Conservation (phyloP, 2,888 invertebrate species). For the Orthonevra nobilis region DNA sequence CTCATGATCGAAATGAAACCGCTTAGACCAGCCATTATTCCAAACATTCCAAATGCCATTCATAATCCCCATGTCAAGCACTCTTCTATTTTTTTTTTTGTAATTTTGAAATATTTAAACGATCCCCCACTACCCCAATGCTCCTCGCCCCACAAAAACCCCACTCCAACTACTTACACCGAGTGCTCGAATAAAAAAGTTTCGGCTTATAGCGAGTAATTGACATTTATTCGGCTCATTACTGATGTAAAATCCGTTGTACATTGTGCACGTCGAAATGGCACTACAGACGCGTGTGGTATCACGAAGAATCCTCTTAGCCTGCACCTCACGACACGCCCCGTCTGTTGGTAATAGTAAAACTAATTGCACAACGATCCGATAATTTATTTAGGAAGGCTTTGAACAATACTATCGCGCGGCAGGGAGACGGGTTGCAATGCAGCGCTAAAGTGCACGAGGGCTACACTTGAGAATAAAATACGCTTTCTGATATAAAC, state of each 20-base stretch:
- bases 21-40: no score
- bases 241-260: conserved; percentile 65
- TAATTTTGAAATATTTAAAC: neutral
- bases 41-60: no score
- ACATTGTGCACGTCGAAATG: conserved; percentile 47
- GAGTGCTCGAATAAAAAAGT: conserved; percentile 56
- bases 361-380: conserved; percentile 61
- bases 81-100: no score
- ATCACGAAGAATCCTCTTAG: conserved; percentile 3
- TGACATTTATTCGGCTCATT: conserved; percentile 69
- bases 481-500: neutral
- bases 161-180: conserved; percentile 40
- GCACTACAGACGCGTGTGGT: conserved; percentile 1
- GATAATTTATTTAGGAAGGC: conserved; percentile 49
- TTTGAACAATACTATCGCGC: conserved; percentile 43
- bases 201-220: conserved; percentile 65
- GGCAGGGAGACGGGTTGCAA: neutral
- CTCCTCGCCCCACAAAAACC: neutral
- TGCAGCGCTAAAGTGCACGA: conserved; percentile 1
- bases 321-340: conserved; percentile 26
- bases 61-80: no score
- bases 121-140: conserved; percentile 12
- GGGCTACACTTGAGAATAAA: neutral
- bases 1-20: no score
- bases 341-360: conserved; percentile 45